Conservation (phyloP, 2,797 vertebrate species). For the Gambelia wislizenii region DNA sequence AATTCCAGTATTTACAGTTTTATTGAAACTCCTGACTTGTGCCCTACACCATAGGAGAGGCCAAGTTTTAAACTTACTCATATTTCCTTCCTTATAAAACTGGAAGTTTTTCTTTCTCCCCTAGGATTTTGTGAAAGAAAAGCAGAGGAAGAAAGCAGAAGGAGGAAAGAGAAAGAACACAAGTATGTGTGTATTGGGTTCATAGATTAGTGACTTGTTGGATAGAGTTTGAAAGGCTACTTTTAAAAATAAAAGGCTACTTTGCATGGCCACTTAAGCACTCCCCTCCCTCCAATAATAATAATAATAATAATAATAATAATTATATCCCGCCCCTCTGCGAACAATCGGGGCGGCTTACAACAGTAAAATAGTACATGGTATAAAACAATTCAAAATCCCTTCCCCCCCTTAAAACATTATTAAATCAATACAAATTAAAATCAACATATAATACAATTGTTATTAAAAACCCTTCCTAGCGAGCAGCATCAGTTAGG, state of each 20-base stretch:
- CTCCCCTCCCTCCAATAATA: too few relatives aligned
- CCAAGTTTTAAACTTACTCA: slow-evolving; percentile 5
- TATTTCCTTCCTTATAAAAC: background rate
- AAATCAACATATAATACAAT: too few relatives aligned
- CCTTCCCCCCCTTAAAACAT: too few relatives aligned
- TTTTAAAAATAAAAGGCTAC: background rate
- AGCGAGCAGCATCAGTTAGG: too few relatives aligned
- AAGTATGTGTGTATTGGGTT: background rate
- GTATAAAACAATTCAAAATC: too few relatives aligned
- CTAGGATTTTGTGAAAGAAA: background rate
- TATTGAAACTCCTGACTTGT: background rate
- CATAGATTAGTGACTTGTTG: background rate
- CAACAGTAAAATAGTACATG: too few relatives aligned
- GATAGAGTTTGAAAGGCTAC: background rate
- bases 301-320: too few relatives aligned
- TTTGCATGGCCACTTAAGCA: too few relatives aligned
- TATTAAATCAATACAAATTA: too few relatives aligned
- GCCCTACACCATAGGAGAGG: background rate
- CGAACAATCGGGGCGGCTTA: too few relatives aligned
- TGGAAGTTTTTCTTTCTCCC: background rate
- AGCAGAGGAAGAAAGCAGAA: background rate
- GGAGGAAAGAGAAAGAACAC: background rate
- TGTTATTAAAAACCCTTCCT: too few relatives aligned
- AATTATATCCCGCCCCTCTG: too few relatives aligned
- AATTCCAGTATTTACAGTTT: background rate